These are phyloP conservation scores for Cyanoderma ruficeps DNA, from an alignment of 2,113 vertebrate species.

Conservation along the genomic window DNA sequence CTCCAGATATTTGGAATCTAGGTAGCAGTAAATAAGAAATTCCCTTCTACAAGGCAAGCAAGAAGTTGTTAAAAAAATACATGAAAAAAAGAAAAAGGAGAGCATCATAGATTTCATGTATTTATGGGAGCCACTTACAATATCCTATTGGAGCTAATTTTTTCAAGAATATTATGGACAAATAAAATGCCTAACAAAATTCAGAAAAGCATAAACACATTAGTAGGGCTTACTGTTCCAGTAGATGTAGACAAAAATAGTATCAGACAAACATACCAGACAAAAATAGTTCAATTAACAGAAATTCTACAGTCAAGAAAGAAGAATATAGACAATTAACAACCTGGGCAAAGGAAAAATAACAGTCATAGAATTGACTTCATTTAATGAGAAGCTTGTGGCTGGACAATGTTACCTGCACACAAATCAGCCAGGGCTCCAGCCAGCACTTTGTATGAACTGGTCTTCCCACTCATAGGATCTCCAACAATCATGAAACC, in stretches of 20 bases:
- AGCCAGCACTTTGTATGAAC: constrained; percentile 86
- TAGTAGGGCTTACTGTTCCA: not conserved
- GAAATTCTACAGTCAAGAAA: not conserved
- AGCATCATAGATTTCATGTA: not conserved
- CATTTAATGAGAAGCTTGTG: not conserved
- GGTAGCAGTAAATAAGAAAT: not conserved
- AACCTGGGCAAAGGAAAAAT: not conserved
- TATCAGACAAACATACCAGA: not conserved
- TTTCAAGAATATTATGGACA: not conserved
- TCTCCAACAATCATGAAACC: constrained; percentile 95
- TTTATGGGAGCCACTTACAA: not conserved
- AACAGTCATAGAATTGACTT: not conserved
- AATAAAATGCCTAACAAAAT: not conserved
- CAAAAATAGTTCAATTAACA: not conserved
- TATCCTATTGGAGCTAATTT: not conserved
- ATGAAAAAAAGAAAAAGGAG: not conserved
- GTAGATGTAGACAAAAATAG: not conserved
- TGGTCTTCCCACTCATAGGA: constrained; percentile 88
- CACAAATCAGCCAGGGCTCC: constrained; percentile 81
- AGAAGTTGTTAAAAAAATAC: not conserved
- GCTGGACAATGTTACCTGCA: constrained; percentile 67
- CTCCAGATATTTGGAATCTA: fast-evolving
- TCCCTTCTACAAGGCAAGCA: not conserved
- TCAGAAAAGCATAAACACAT: not conserved
- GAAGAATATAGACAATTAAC: not conserved